Evolutionary conservation across 2,113 vertebrate genomes (phyloP).

Genomic region (Semnornis frantzii): DNA sequence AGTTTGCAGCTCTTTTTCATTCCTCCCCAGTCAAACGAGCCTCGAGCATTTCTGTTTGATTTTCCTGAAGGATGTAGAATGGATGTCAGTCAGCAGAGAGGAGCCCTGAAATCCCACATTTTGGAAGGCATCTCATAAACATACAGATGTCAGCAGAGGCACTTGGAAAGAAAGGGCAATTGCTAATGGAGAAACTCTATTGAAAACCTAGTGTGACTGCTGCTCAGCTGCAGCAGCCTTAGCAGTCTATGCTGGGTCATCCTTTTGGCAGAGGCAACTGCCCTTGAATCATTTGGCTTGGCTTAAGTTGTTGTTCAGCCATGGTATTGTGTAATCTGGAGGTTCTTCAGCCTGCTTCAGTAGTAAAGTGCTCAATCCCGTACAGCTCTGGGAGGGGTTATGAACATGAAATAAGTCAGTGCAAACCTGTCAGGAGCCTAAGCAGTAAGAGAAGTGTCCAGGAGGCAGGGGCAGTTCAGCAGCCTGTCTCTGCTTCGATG

Average conservation of each 20-base stretch:
- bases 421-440: neutral
- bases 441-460: neutral
- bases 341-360: conserved; percentile 6
- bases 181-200: neutral
- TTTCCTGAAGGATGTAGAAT: conserved; percentile 9
- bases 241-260: neutral
- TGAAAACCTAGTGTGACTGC: neutral
- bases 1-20: conserved; percentile 33
- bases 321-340: neutral
- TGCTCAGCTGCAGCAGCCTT: neutral
- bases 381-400: neutral
- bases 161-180: neutral
- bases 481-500: neutral
- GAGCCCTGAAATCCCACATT: conserved; percentile 1
- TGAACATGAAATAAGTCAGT: neutral
- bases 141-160: neutral
- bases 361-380: neutral
- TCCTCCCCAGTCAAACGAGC: conserved; percentile 27
- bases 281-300: neutral
- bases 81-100: conserved; percentile 47
- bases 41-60: conserved; percentile 34
- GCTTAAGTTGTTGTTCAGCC: neutral
- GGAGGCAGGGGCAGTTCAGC: neutral
- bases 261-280: conserved; percentile 20
- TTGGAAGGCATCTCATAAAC: conserved; percentile 30